Evolutionary conservation across 2,888 invertebrate species (phyloP), one percentile per base, ranked within the genome.

Genomic region (Tholera decimalis): DNA sequence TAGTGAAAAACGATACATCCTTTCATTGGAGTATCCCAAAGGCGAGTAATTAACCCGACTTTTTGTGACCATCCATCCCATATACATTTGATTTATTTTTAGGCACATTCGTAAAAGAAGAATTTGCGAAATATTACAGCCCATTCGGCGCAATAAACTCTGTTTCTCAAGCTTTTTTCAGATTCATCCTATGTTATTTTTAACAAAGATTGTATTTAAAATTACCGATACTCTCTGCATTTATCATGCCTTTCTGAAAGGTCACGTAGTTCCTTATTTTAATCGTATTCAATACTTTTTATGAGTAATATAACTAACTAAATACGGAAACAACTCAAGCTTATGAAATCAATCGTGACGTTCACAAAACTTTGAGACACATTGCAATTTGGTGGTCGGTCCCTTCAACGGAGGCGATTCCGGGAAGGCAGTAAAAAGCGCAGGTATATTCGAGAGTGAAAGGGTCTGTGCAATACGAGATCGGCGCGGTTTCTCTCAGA

Each of bases 391-490:
- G 70, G 56, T 79, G 71, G 76, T 80, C 79, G 83, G 83, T 88
- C 85, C 82, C 85, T 85, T 85, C 58, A 77, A 76, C 84, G 80
- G 85, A 84, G 85, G 84, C 84, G 88, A 92, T 95, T 94, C 93
- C 88, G 83, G 89, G 94, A 93, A 93, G 69, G 80, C 77, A 84
- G 88, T 90, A 94, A 95, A 95, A 95, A 95, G 93, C 92, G 93
- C 95, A 95, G 95, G 95, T 95, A 95, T 81, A 88, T 86, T 89
- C 87, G 94, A 95, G 93, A 95, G 95, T 95, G 95, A 95, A 95
- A 95, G 95, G 95, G 94, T 94, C 95, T 89, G 89, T 93, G 95
- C 95, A 94, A 95, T 93, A 88, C 88, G 95, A 95, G 93, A 91
- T 61, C 78, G 88, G 89, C 90, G 91, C 88, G 92, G 94, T 93